Conservation (phyloP, 2,888 invertebrate species). For the Acronicta leporina region DNA sequence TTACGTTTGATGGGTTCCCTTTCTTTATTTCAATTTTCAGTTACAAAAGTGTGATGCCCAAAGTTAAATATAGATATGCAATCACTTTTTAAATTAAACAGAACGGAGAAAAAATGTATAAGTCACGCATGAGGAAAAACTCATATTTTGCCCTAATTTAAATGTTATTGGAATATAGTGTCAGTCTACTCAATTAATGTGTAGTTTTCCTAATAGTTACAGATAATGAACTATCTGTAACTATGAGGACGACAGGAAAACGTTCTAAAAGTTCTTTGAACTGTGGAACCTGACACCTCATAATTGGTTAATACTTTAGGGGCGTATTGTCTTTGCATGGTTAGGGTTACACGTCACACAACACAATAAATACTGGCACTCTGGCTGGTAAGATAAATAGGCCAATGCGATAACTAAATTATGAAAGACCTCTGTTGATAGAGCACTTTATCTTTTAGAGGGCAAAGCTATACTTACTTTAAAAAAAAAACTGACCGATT, state of each 20-base stretch:
- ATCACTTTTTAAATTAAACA: background rate
- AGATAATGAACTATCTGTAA: too few species aligned
- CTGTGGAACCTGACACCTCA: slow-evolving; percentile 13
- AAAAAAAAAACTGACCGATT: background rate
- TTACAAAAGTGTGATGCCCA: background rate
- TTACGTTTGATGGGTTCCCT: background rate
- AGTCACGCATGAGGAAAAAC: too few species aligned
- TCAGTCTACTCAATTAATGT: background rate
- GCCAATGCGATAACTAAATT: slow-evolving; percentile 42
- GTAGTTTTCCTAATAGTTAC: background rate
- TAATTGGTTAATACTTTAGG: slow-evolving; percentile 15
- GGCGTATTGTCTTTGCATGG: slow-evolving; percentile 34
- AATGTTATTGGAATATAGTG: too few species aligned
- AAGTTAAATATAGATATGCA: slow-evolving; percentile 8
- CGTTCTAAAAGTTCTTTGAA: slow-evolving; percentile 10
- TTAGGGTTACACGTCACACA: slow-evolving; percentile 25
- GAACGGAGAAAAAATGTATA: too few species aligned
- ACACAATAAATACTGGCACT: slow-evolving; percentile 25
- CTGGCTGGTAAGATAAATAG: slow-evolving; percentile 37
- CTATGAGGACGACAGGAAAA: too few species aligned
- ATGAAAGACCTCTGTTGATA: slow-evolving; percentile 34
- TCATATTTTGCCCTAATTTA: background rate
- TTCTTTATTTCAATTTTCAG: background rate
- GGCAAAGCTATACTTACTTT: slow-evolving; percentile 11
- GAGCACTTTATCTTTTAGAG: slow-evolving; percentile 22